Evolutionary conservation across 2,113 vertebrate genomes (phyloP).

Genomic region (Bubo scandiacus): DNA sequence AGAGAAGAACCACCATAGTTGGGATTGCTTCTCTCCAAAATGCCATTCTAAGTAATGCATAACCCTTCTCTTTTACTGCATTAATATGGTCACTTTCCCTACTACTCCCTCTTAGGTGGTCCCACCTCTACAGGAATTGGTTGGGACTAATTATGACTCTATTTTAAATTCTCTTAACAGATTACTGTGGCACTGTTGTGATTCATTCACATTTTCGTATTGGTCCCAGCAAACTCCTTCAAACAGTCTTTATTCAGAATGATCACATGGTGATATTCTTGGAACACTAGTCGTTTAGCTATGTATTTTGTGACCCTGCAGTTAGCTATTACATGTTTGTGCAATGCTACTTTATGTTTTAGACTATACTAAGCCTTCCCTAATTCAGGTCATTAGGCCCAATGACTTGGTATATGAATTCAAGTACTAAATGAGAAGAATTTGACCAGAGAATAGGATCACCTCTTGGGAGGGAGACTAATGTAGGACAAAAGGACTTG

Average conservation of each 20-base stretch:
- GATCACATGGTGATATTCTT: not conserved
- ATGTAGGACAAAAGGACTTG: not conserved
- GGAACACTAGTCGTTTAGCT: not conserved
- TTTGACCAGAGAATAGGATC: not conserved
- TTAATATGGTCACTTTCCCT: not conserved
- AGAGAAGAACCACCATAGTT: not conserved
- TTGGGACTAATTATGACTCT: not conserved
- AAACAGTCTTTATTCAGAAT: not conserved
- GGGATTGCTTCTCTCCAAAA: not conserved
- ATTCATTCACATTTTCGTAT: not conserved
- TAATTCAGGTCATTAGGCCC: not conserved
- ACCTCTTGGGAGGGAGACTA: not conserved
- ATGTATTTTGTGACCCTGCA: not conserved
- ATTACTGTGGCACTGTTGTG: not conserved
- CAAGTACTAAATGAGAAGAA: not conserved
- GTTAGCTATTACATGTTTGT: not conserved
- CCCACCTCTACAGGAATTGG: not conserved
- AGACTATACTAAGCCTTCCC: not conserved
- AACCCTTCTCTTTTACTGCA: not conserved
- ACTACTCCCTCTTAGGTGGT: not conserved
- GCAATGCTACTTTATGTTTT: not conserved
- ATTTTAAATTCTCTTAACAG: not conserved
- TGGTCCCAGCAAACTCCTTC: not conserved
- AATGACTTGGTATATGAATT: not conserved
- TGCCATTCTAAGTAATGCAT: not conserved